A percentile compares a stretch with the other conserved stretches of the same genome.
phyloP scores from a whole-genome alignment of 2,113 vertebrate species.

The Aleadryas rufinucha region DNA sequence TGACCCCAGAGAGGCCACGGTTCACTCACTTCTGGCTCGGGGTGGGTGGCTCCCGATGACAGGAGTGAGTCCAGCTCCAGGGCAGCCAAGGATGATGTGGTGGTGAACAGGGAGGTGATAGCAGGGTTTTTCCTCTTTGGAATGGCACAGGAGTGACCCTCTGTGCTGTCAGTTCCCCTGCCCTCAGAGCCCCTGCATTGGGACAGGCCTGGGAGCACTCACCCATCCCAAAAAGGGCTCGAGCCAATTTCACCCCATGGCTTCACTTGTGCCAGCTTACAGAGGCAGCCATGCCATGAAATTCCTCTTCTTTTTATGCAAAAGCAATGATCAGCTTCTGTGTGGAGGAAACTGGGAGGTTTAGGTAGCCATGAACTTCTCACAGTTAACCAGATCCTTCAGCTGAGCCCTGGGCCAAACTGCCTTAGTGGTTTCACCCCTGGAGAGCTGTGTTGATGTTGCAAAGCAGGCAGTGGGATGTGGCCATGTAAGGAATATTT shows the following conservation, averaged over 20 bases:
- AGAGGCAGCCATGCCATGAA: background rate
- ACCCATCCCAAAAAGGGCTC: background rate
- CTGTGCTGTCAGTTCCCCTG: background rate
- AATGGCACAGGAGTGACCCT: background rate
- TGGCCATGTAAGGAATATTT: background rate
- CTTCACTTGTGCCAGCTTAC: background rate
- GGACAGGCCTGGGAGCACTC: background rate
- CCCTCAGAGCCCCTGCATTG: background rate
- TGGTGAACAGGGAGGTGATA: rapidly evolving
- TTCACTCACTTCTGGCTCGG: background rate
- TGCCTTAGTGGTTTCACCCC: background rate
- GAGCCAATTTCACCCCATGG: background rate
- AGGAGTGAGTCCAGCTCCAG: background rate
- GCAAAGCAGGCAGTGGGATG: background rate
- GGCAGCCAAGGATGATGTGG: background rate
- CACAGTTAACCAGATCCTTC: background rate
- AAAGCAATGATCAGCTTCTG: background rate
- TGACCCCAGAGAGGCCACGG: background rate
- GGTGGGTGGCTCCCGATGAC: background rate
- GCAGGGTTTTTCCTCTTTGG: background rate
- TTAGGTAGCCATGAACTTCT: background rate
- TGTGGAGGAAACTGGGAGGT: background rate
- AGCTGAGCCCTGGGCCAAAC: background rate
- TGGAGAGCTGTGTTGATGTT: background rate
- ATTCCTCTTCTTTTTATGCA: background rate